Base-by-base conservation (phyloP, 2,888 invertebrate species). In the Eupithecia inturbata region DNA sequence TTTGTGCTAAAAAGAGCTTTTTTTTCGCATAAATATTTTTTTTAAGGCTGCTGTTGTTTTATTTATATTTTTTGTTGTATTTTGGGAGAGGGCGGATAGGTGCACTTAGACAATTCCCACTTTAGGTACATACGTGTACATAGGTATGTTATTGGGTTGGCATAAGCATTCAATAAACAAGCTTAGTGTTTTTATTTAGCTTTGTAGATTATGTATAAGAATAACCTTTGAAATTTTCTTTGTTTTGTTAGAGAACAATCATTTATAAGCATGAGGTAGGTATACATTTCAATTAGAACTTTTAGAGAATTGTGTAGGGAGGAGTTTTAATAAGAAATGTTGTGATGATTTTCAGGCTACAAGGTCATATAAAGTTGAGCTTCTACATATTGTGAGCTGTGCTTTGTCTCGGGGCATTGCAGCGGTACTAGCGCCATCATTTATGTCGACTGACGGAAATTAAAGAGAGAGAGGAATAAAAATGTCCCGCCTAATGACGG, bases 381-480 rank as follows among this genome's bases (percentile, higher is more conserved):
- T 73, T 75, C 71, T 72, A 31, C 67, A 62, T 63, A 14, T 26
- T 6, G 7, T 82, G 78, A 68, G 78, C 78, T 82, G 81, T 82
- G 82, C 73, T 78, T 81, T 82, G 84, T 85, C 91, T 92, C 84
- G 92, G 89, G 91, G 92, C 90, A 89, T 73, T 88, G 85, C 84
- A 84, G 86, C 89, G 86, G 86, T 88, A 89, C 91, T 89, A 89
- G 85, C 89, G 89, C 90, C 90, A 93, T 93, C 91, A 92, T 92
- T 92, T 92, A 92, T 87, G 85, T 89, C 87, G 87, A 87, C 87
- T 92, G 92, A 92, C 90, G 91, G 92, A 93, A 92, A 93, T 93
- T 92, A 92, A 93, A 92, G 92, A 91, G 93, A 92, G 88, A 93
- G 88, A 91, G 87, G 89, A 90, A 92, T 92, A 94, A 93, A 93